Evolutionary conservation across 1,140 invertebrate species (phyloP).

Genomic region (Neodiprion lecontei): DNA sequence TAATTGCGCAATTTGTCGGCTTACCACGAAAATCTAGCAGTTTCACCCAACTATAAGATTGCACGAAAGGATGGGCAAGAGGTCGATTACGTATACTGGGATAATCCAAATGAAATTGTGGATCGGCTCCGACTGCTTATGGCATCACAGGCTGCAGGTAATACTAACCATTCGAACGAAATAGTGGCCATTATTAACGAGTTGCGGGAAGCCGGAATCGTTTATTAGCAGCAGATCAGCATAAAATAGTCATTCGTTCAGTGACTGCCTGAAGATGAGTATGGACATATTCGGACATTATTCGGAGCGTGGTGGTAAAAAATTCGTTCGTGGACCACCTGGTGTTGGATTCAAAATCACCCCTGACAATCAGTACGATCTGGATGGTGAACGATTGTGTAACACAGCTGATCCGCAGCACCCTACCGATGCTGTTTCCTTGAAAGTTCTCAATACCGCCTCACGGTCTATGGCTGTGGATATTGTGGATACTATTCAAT

Average conservation of each 20-base stretch:
- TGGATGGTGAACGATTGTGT: slow-evolving; percentile 21
- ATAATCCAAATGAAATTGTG: slow-evolving; percentile 49
- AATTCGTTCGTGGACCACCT: slow-evolving; percentile 16
- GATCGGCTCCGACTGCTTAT: slow-evolving; percentile 12
- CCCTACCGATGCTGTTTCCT: neutral
- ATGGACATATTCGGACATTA: slow-evolving; percentile 28
- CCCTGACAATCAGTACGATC: slow-evolving; percentile 21
- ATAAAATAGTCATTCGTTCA: neutral
- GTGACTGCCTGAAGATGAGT: slow-evolving; percentile 9
- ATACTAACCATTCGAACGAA: too few species aligned
- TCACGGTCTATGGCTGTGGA: too few species aligned
- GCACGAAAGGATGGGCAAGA: neutral
- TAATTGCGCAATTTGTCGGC: neutral
- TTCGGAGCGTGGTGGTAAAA: neutral
- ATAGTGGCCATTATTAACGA: too few species aligned
- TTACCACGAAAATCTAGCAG: neutral
- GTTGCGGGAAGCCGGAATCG: too few species aligned
- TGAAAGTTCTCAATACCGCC: neutral
- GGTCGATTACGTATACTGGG: slow-evolving; percentile 43
- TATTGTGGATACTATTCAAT: too few species aligned
- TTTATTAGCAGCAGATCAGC: neutral
- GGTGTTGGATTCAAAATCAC: slow-evolving; percentile 25
- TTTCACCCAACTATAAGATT: neutral
- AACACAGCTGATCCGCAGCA: slow-evolving; percentile 15
- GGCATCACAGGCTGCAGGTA: too few species aligned